Base-by-base conservation (phyloP, 2,888 invertebrate genomes). In the Melinaea marsaeus region DNA sequence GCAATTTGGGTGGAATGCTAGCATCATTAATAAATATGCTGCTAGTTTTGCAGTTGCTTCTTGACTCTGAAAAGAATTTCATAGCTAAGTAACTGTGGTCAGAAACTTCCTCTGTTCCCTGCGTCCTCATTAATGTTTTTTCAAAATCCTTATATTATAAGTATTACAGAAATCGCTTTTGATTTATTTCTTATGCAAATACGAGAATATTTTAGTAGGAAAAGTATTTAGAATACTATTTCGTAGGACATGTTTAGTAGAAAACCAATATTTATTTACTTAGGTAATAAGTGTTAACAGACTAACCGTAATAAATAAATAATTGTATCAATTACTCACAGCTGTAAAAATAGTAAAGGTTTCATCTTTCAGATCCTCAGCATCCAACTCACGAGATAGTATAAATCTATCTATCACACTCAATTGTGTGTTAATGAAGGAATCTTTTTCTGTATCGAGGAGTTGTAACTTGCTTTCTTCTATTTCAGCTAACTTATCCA, bases 271-370 rank as follows among this genome's bases (percentile, higher is more conserved):
- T 22, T 22, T 22, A 22, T 22, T 22, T 22, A 22, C 1, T 22
- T 1, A 22, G 22, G 22, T 22, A 22, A 22, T 22, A 22, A 22
- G 22, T 22, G 22, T 22, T 22, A 22, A 22, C 22, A 22, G 22
- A 22, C 22, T 22, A 22, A 22, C 22, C 22, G 22, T 22, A 22
- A 22, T 22, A 22, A 22, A 22, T 22, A 22, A 22, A 22, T 22
- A 22, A 22, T 22, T 22, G 22, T 22, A 22, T 22, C 22, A 22
- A 13, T 13, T 56, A 72, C 84, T 82, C 71, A 88, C 88, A 54
- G 88, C 80, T 46, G 88, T 88, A 68, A 88, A 89, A 64, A 88
- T 73, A 2, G 89, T 88, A 63, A 85, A 85, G 0, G 84, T 86
- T 69, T 86, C 88, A 0, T 74, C 66, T 2, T 77, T 2, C 55